Evolutionary conservation across 2,113 vertebrate genomes (phyloP), one percentile per base, ranked within the genome.

Genomic region (Ceyx cyanopectus): DNA sequence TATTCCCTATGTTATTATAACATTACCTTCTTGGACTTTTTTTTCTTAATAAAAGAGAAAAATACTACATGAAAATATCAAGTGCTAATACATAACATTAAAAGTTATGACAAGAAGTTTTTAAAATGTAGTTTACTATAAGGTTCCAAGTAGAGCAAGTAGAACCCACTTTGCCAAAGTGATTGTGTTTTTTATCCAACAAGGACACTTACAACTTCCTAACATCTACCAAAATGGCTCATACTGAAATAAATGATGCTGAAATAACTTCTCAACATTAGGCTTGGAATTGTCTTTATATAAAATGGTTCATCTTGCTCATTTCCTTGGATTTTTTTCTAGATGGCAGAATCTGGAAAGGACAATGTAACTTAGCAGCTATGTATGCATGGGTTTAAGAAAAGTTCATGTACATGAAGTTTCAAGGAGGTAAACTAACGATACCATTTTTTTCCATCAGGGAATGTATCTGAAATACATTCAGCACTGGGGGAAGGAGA

Each of bases 401-500:
- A 0, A 21, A 72, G 24, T 24, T 51, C 12, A 37, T 21, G 22
- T 27, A 57, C 9, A 7, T 32, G 66, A 8, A 11, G 6, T 50
- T 54, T 78, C 27, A 40, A 46, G 14, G 8, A 57, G 7, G 8
- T 43, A 41, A n/a, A 27, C 50, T 18, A 73, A 60, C 57, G 34
- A 17, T 4, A 12, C 8, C 1, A 12, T 4, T 48, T 50, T 78
- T 50, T 13, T 29, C 17, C 29, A 68, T 6, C 9, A 41, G 13
- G 5, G 45, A 57, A 53, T 1, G 2, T 19, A 78, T 24, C 20
- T 48, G n/a, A 75, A 93, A 46, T 9, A 1, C 14, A 65, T 63
- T 15, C 26, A 60, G 12, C 24, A 2, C 0, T 3, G 3, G 11
- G 7, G 6, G 18, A 65, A 24, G 9, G 19, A 32, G 27, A 27